Evolutionary conservation across 2,888 invertebrate species (phyloP).

Genomic region (Cryptocephalus moraei): DNA sequence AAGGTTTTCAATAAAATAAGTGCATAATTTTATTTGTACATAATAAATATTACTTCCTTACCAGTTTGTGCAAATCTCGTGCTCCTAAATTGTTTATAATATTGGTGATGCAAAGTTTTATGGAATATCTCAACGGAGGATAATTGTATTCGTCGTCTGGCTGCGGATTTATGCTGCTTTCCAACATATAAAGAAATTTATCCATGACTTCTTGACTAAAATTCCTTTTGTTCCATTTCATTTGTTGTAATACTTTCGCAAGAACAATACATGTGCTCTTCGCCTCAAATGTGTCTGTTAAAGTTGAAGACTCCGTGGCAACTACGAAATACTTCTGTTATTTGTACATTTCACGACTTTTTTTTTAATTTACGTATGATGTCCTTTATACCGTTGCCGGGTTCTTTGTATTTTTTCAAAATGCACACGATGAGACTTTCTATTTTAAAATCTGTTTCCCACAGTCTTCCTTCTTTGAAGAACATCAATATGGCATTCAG

Average conservation of each 20-base stretch:
- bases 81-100: slow-evolving; percentile 43
- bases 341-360: too few species aligned
- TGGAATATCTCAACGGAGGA: slow-evolving; percentile 38
- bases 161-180: slow-evolving; percentile 33
- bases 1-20: too few species aligned
- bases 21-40: too few species aligned
- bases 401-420: slow-evolving; percentile 20
- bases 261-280: slow-evolving; percentile 42
- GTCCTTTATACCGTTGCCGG: slow-evolving; percentile 19
- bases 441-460: slow-evolving; percentile 37
- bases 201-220: slow-evolving; percentile 30
- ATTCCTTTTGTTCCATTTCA: slow-evolving; percentile 33
- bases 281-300: slow-evolving; percentile 31
- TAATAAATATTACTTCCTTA: slow-evolving; percentile 12
- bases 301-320: slow-evolving; percentile 6
- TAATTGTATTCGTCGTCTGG: slow-evolving; percentile 24
- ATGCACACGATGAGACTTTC: slow-evolving; percentile 29
- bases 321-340: too few species aligned
- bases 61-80: slow-evolving; percentile 39
- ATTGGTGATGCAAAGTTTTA: slow-evolving; percentile 46
- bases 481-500: slow-evolving; percentile 31
- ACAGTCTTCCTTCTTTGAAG: slow-evolving; percentile 34
- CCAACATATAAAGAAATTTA: slow-evolving; percentile 40
- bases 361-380: slow-evolving; percentile 14
- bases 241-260: slow-evolving; percentile 40